Evolutionary conservation across 2,888 invertebrate genomes (phyloP), one percentile per base, ranked within the genome.

Genomic region (Oscheius sp.): DNA sequence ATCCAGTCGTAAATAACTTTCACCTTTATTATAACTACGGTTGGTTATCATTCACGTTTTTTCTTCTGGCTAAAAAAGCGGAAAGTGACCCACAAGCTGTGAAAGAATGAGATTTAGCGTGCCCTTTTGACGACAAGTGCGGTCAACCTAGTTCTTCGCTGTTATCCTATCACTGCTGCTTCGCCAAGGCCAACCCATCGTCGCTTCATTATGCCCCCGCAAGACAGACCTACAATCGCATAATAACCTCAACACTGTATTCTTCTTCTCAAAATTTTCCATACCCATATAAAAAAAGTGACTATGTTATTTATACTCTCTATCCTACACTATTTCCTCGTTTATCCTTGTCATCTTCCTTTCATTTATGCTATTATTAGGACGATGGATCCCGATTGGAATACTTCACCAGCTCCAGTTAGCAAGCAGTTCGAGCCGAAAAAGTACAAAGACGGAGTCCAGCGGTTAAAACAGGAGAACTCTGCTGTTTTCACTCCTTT

Each of bases 151-250:
- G 59, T 59, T 59, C 59, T 26, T 59, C 59, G 59, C 59, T 59
- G 59, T 59, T 59, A 59, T 59, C 59, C 59, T 59, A 59, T 59
- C 59, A 59, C 59, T 59, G n/a, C n/a, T n/a, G 44, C 44, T 59
- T 59, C 59, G 59, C 28, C 41, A 59, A 59, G 59, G 59, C 59
- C 59, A 59, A 24, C 54, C 44, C 28, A 44, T 41, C 59, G 38
- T 44, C 59, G 44, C 59, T 59, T 59, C 59, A 59, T 59, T 59
- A 59, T 59, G 59, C 59, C 59, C 57, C 17, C 41, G 44, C 59
- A 44, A 59, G 59, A 59, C 59, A 41, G 59, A 41, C 59, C 26
- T 26, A 41, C 14, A 41, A 59, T 59, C 44, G 41, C 59, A 59
- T 59, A 59, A 59, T 59, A 59, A 28, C 24, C 33, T 24, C 44